Evolutionary conservation across 1,140 invertebrate species (phyloP).

Genomic region (Nasonia longicornis): DNA sequence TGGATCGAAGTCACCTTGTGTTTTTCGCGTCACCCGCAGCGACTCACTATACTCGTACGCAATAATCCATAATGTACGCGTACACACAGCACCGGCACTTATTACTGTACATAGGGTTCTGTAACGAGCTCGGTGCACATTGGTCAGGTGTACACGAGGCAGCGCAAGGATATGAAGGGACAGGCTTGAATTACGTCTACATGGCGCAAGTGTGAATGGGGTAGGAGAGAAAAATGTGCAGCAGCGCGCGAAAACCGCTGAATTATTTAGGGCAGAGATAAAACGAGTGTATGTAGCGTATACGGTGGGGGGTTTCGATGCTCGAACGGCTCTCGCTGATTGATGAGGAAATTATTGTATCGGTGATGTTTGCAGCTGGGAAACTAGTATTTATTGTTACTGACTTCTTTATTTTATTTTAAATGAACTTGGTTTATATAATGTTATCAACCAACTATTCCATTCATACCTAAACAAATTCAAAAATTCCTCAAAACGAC

Average conservation of each 20-base stretch:
- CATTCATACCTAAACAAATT: too few relatives aligned
- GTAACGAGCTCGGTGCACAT: not conserved
- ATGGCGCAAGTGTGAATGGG: not conserved
- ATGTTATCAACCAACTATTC: too few relatives aligned
- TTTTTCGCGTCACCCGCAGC: not conserved
- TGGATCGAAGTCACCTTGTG: not conserved
- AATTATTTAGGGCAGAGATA: conserved; percentile 1
- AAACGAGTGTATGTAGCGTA: not conserved
- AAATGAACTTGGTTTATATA: too few relatives aligned
- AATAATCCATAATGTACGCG: not conserved
- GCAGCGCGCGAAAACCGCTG: not conserved
- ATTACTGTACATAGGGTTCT: not conserved
- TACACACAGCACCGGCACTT: not conserved
- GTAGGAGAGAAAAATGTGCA: not conserved
- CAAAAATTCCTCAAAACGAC: too few relatives aligned
- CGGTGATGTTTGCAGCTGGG: too few relatives aligned
- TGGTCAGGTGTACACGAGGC: not conserved
- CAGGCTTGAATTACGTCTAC: not conserved
- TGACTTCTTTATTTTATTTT: too few relatives aligned
- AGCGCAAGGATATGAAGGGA: not conserved
- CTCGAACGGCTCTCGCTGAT: too few relatives aligned
- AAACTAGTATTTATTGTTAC: too few relatives aligned
- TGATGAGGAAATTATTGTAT: too few relatives aligned
- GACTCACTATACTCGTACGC: not conserved
- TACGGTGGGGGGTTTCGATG: too few relatives aligned